phyloP scores from a whole-genome alignment of 2,888 invertebrate species.

The Cancer borealis region DNA sequence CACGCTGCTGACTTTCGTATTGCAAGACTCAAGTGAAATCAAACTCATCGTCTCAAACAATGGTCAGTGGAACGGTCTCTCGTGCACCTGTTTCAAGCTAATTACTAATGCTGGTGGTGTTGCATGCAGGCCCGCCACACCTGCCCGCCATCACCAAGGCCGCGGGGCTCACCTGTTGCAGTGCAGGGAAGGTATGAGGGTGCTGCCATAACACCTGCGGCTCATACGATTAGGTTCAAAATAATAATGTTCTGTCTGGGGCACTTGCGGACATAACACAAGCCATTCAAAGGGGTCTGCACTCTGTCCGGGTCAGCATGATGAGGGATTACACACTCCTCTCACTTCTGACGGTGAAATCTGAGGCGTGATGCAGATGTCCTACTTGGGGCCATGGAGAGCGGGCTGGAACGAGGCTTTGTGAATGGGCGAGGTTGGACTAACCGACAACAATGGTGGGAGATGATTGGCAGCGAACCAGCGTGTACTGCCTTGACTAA shows the following conservation, averaged over 20 bases:
- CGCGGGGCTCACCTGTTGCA: slow-evolving; percentile 28
- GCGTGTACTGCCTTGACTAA: background rate
- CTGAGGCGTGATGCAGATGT: slow-evolving; percentile 29
- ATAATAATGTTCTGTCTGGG: background rate
- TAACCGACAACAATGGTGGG: slow-evolving; percentile 8
- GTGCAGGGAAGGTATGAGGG: background rate
- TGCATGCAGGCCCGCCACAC: background rate
- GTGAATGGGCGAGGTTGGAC: background rate
- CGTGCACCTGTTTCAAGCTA: background rate
- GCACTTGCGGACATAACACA: background rate
- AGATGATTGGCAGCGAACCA: background rate
- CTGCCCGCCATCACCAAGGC: background rate
- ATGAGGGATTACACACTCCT: slow-evolving; percentile 4
- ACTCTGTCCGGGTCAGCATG: background rate
- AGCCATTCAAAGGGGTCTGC: background rate
- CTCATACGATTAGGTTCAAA: background rate
- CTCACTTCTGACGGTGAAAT: slow-evolving; percentile 17
- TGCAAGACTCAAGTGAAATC: background rate
- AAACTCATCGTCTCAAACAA: background rate
- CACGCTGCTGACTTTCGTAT: background rate
- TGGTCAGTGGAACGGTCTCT: background rate
- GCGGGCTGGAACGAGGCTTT: slow-evolving; percentile 2
- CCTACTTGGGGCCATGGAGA: background rate
- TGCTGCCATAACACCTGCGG: background rate
- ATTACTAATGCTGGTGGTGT: background rate